These are phyloP conservation scores for Scaptomyza hsui DNA, from an alignment of 1,140 invertebrate genomes.

Conservation along the genomic window DNA sequence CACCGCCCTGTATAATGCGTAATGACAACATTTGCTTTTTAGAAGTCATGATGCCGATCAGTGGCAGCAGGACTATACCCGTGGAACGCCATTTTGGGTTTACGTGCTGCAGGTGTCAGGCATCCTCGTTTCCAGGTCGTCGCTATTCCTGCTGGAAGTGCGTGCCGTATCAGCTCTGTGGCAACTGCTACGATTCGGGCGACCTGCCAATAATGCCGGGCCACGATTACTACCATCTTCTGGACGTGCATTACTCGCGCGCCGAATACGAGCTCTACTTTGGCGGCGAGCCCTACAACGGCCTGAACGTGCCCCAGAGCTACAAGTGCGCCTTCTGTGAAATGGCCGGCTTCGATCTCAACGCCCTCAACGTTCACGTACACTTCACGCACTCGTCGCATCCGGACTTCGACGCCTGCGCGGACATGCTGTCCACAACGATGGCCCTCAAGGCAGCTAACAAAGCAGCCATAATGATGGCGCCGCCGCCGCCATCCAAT, in stretches of 20 bases:
- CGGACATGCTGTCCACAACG: no score
- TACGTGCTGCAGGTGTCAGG: conserved; percentile 30
- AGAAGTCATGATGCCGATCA: conserved; percentile 5
- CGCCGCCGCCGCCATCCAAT: no score
- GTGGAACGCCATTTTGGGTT: conserved; percentile 46
- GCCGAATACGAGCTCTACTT: conserved; percentile 45
- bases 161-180: conserved; percentile 47
- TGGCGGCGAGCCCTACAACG: conserved; percentile 13
- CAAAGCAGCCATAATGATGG: no score
- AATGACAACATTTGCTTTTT: not conserved
- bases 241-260: conserved; percentile 41
- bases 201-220: not conserved
- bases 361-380: not conserved
- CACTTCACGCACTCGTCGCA: not conserved
- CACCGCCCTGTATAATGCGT: no score
- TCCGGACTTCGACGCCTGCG: no score
- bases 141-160: conserved; percentile 54
- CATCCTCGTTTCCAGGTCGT: conserved; percentile 23
- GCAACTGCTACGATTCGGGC: conserved; percentile 31
- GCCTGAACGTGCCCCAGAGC: conserved; percentile 35
- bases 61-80: not conserved
- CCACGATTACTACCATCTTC: conserved; percentile 49
- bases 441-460: no score
- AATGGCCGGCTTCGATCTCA: conserved; percentile 4
- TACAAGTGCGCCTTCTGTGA: conserved; percentile 54